Conservation (phyloP, 2,113 vertebrate genomes). For the Callaeas wilsoni region DNA sequence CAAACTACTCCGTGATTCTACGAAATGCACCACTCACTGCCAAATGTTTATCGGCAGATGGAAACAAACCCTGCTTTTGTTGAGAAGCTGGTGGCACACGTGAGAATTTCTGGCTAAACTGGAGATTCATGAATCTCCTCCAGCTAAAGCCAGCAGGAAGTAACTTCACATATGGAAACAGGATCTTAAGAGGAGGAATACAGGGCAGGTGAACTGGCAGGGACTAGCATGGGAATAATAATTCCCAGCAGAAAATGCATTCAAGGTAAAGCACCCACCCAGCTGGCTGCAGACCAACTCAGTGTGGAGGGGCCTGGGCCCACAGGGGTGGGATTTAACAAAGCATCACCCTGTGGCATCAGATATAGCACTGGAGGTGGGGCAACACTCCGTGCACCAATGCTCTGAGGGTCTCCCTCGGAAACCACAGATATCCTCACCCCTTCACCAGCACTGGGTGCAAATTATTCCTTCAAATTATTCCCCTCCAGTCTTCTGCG, state of each 20-base stretch:
- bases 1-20: background rate
- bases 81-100: background rate
- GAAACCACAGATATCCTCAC: background rate
- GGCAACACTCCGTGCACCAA: background rate
- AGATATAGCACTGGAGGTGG: background rate
- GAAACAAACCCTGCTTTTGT: background rate
- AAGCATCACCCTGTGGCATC: background rate
- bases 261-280: background rate
- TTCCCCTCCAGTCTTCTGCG: background rate
- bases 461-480: background rate
- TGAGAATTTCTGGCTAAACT: background rate
- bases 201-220: background rate
- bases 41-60: background rate
- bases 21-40: background rate
- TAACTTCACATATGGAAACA: background rate
- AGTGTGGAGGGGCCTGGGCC: accelerated
- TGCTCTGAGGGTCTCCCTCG: background rate
- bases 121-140: background rate
- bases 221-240: background rate
- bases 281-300: background rate
- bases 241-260: background rate
- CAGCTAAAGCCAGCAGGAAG: background rate
- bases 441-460: background rate
- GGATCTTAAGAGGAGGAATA: background rate
- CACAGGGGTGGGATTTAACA: background rate